Evolutionary conservation across 1,140 invertebrate genomes (phyloP).

Genomic region (Heliconius congener): DNA sequence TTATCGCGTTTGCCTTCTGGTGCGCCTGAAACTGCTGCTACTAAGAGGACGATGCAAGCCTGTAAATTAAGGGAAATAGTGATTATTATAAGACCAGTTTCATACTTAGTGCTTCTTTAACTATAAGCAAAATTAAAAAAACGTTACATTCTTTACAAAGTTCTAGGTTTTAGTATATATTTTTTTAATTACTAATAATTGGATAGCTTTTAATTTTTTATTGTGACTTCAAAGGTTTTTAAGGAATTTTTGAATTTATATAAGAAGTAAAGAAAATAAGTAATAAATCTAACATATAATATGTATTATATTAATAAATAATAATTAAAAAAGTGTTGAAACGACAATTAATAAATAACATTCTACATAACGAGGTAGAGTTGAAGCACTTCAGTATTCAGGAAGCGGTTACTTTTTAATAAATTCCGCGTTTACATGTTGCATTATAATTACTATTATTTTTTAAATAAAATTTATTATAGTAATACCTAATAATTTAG

Average conservation of each 20-base stretch:
- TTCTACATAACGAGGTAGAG: neutral
- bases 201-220: no score
- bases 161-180: no score
- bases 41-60: slow-evolving; percentile 56
- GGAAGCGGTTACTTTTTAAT: slow-evolving; percentile 26
- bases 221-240: no score
- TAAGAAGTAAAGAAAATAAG: no score
- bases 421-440: slow-evolving; percentile 17
- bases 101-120: no score
- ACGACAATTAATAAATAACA: neutral
- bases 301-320: neutral
- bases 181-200: no score
- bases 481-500: no score
- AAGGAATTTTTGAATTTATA: no score
- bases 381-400: slow-evolving; percentile 5
- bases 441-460: neutral
- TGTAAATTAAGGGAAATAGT: slow-evolving; percentile 19
- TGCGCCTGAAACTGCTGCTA: slow-evolving; percentile 48
- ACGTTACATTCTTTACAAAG: no score
- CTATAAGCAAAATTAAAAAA: no score
- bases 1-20: slow-evolving; percentile 61
- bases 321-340: neutral
- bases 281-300: no score
- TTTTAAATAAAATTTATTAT: neutral
- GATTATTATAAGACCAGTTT: no score